Percentiles rank a stretch among this genome's conserved stretches.
phyloP scores from a whole-genome alignment of 1,140 invertebrate species.

The Neodiprion pinetum region DNA sequence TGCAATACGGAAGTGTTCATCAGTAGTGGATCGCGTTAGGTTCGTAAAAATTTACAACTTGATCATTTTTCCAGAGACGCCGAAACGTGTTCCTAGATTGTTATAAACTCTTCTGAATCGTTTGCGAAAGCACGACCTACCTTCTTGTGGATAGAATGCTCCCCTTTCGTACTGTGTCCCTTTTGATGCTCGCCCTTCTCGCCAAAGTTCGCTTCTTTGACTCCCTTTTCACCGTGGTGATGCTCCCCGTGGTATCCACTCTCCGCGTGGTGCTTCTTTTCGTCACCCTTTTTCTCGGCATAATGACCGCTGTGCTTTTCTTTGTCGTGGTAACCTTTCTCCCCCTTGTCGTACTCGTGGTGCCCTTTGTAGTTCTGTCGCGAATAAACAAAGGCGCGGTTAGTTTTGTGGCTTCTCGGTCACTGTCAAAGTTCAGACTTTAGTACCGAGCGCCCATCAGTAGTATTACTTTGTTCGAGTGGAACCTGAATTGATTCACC shows the following conservation, averaged over 20 bases:
- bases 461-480: slow-evolving; percentile 16
- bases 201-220: slow-evolving; percentile 50
- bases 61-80: not conserved
- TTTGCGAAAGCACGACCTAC: slow-evolving; percentile 25
- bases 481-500: slow-evolving; percentile 10
- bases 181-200: slow-evolving; percentile 60
- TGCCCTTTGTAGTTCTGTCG: slow-evolving; percentile 50
- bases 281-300: slow-evolving; percentile 51
- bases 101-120: no score
- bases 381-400: slow-evolving; percentile 8
- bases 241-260: slow-evolving; percentile 51
- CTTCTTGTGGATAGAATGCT: slow-evolving; percentile 62
- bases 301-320: slow-evolving; percentile 52
- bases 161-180: slow-evolving; percentile 61
- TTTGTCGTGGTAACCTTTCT: slow-evolving; percentile 60
- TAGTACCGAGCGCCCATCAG: no score
- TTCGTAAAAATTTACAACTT: not conserved
- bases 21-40: not conserved
- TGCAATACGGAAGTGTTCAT: slow-evolving; percentile 23
- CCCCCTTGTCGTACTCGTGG: slow-evolving; percentile 53
- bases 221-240: slow-evolving; percentile 48
- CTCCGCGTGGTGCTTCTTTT: slow-evolving; percentile 54
- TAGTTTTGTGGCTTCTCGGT: no score
- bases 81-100: no score
- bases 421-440: no score